These are phyloP conservation scores for Nebria brevicollis DNA, from an alignment of 2,888 invertebrate genomes.

Conservation along the genomic window DNA sequence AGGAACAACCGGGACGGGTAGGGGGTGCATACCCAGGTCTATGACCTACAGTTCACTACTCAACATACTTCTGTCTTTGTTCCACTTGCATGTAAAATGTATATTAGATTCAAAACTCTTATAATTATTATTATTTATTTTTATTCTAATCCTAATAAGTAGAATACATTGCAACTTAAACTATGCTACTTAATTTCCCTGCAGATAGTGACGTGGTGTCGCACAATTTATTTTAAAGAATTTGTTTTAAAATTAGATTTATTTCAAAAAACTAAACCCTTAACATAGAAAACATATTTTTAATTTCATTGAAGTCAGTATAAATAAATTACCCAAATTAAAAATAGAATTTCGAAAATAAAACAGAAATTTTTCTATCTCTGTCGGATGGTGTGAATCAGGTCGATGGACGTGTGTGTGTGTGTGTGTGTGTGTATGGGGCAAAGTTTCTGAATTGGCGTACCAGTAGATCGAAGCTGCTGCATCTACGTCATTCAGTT, in stretches of 20 bases:
- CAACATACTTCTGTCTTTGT: conserved; percentile 14
- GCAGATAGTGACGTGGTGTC: too few species aligned
- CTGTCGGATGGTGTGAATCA: not conserved
- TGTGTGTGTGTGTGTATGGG: not conserved
- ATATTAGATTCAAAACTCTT: not conserved
- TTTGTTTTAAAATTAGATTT: too few species aligned
- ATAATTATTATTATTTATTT: not conserved
- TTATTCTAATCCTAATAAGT: too few species aligned
- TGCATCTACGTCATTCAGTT: conserved; percentile 48
- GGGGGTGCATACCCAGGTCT: conserved; percentile 57
- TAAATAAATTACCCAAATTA: not conserved
- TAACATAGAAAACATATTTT: not conserved
- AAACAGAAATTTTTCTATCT: not conserved
- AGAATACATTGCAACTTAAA: too few species aligned
- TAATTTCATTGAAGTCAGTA: not conserved
- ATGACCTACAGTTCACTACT: conserved; percentile 57
- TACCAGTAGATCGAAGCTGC: conserved; percentile 38
- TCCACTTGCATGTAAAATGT: not conserved
- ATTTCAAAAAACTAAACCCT: conserved; percentile 29
- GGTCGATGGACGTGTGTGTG: not conserved
- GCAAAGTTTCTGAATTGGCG: conserved; percentile 39
- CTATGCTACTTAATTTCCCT: too few species aligned
- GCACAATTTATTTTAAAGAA: too few species aligned
- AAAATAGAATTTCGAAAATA: not conserved
- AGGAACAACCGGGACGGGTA: conserved; percentile 40